phyloP scores from a whole-genome alignment of 2,888 invertebrate species.

The Catocala sponsa region DNA sequence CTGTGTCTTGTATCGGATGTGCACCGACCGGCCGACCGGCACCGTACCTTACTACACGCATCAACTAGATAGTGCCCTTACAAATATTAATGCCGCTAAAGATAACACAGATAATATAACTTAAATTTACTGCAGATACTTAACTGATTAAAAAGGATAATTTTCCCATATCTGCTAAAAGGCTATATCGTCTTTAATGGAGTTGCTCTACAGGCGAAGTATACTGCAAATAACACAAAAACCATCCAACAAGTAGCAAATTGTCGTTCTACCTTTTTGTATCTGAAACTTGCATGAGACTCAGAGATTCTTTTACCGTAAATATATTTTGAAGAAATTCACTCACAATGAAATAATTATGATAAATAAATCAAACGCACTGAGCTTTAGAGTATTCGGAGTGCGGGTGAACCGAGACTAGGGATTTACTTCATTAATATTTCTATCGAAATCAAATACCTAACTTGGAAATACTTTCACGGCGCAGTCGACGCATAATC shows the following conservation, averaged over 20 bases:
- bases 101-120: constrained; percentile 47
- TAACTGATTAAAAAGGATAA: constrained; percentile 47
- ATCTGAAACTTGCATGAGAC: neutral
- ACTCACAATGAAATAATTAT: neutral
- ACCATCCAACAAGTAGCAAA: constrained; percentile 14
- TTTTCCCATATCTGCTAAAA: constrained; percentile 45
- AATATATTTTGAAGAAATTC: neutral
- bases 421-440: constrained; percentile 78
- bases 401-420: constrained; percentile 21
- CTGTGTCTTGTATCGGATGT: constrained; percentile 48
- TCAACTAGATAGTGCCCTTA: constrained; percentile 41
- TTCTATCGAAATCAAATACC: constrained; percentile 70
- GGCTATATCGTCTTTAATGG: constrained; percentile 38
- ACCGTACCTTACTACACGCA: constrained; percentile 36
- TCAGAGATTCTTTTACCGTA: neutral
- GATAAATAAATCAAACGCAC: constrained; percentile 19
- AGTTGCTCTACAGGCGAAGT: constrained; percentile 33
- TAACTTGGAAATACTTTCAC: constrained; percentile 80
- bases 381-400: constrained; percentile 8
- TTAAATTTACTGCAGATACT: constrained; percentile 51
- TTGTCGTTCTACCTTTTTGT: constrained; percentile 1
- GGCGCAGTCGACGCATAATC: constrained; percentile 67
- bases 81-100: constrained; percentile 51
- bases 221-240: constrained; percentile 29
- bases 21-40: constrained; percentile 26